A percentile compares a stretch with the other conserved stretches of the same genome.
Evolutionary conservation across 2,888 invertebrate species (phyloP).

Genomic region (Rutpela maculata): DNA sequence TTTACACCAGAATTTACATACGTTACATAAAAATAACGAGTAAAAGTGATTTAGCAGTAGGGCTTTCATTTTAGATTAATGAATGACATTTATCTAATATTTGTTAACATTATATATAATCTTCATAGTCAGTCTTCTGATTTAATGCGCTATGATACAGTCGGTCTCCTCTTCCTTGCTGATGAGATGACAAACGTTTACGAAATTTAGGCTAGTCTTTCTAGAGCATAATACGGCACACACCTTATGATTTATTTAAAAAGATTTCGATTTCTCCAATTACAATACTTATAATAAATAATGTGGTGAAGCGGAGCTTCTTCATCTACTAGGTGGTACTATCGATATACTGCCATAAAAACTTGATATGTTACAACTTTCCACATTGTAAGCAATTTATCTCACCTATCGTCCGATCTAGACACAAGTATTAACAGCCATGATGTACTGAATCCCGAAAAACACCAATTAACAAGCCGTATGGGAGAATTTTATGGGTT

Average conservation of each 20-base stretch:
- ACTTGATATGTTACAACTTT: constrained; percentile 7
- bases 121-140: background rate
- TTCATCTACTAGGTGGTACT: constrained; percentile 1
- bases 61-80: background rate
- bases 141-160: background rate
- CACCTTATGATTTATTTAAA: background rate
- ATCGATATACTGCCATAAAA: constrained; percentile 7
- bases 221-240: background rate
- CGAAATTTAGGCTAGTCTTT: background rate
- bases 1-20: background rate
- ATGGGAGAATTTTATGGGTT: background rate
- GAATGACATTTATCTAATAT: background rate
- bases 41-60: background rate
- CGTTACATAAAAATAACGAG: background rate
- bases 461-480: background rate
- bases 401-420: background rate
- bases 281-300: background rate
- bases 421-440: background rate
- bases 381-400: constrained; percentile 4
- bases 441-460: background rate
- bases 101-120: background rate
- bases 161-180: background rate
- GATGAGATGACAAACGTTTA: background rate
- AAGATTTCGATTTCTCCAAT: background rate
- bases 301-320: background rate